Base-by-base conservation (phyloP, 2,888 invertebrate genomes). In the Drosophila meridionalis region DNA sequence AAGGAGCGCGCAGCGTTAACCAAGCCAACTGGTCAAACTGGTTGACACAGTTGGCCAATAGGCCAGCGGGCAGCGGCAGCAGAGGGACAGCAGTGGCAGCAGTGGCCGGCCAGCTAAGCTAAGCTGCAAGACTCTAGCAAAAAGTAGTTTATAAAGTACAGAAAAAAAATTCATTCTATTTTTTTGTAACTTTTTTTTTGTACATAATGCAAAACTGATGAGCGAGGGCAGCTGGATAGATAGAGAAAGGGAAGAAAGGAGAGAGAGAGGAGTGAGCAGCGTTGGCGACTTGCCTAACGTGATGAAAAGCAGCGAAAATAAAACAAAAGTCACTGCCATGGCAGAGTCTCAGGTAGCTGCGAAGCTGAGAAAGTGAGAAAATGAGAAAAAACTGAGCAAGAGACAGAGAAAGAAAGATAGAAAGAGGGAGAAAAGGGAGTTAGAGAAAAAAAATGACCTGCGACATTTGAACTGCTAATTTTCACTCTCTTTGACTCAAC, bases 21-120 rank as follows among this genome's bases (percentile, higher is more conserved):
- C 69, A 79, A 86, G 71, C 71, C 75, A 88, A 88, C 86, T 80
- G 80, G 86, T 88, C 80, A 82, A 88, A 88, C 86, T 83, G 80
- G 88, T 87, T 87, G 87, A 83, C 82, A 86, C 76, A 83, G 71
- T 87, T 81, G 79, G 79, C 75, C 85, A 87, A 68, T 60, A 68
- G 62, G 52, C 28, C 28, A 48, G n/a, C 30, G 30, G 30, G 30
- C n/a, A n/a, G n/a, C 28, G 20, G 20, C 20, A 20, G 20, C 20
- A 20, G 20, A 20, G 20, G 30, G 30, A 26, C n/a, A n/a, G n/a
- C 28, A 32, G 11, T 9, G 8, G 34, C 38, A 14, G 20, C 14
- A 38, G 26, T 4, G 26, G 26, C 9, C 36, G 32, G 58, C 53
- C 58, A 70, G 32, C 57, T 20, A 20, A 32, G 55, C 47, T 48